Evolutionary conservation across 2,113 vertebrate species (phyloP).

Genomic region (Maccullochella peelii): DNA sequence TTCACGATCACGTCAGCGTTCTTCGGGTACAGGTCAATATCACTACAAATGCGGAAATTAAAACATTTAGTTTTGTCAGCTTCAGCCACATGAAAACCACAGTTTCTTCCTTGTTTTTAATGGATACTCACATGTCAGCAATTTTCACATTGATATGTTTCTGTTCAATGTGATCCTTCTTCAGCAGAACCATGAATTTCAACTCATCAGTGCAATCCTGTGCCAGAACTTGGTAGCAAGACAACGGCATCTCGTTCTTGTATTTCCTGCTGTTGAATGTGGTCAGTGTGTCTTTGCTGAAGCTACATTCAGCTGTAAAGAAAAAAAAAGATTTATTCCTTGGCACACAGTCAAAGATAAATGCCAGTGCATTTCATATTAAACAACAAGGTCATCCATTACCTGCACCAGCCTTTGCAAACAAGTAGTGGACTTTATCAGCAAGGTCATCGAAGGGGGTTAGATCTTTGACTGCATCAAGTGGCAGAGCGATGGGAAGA

Average conservation of each 20-base stretch:
- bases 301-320: slow-evolving; percentile 73
- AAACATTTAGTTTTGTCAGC: background rate
- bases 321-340: background rate
- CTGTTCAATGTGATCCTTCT: slow-evolving; percentile 73
- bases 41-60: slow-evolving; percentile 49
- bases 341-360: background rate
- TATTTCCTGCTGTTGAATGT: slow-evolving; percentile 85
- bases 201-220: slow-evolving; percentile 86
- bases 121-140: slow-evolving; percentile 82
- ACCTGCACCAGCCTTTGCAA: slow-evolving; percentile 72
- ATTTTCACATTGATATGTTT: slow-evolving; percentile 83
- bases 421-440: slow-evolving; percentile 58
- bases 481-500: slow-evolving; percentile 82
- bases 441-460: slow-evolving; percentile 43
- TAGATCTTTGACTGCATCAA: slow-evolving; percentile 61
- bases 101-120: background rate
- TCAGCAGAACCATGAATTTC: slow-evolving; percentile 87
- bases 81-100: background rate
- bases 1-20: slow-evolving; percentile 56
- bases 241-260: slow-evolving; percentile 80
- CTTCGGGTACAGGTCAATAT: slow-evolving; percentile 67
- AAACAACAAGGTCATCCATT: background rate
- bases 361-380: background rate
- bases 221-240: slow-evolving; percentile 86
- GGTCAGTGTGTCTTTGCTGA: slow-evolving; percentile 60